Conservation (phyloP, 1,140 invertebrate genomes). For the Hylaeus anthracinus region DNA sequence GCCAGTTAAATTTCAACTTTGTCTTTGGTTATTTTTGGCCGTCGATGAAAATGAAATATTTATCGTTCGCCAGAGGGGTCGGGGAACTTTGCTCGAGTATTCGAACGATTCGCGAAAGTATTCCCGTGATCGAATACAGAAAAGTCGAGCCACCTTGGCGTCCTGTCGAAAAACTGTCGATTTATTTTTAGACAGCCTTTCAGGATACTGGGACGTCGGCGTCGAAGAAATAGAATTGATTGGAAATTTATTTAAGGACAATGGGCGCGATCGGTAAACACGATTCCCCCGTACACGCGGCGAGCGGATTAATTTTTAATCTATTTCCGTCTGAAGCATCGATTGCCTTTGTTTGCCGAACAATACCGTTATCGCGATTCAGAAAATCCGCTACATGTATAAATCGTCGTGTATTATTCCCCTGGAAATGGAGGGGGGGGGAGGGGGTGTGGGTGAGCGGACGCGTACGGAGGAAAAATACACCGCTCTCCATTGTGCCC, state of each 20-base stretch:
- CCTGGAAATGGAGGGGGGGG: not conserved
- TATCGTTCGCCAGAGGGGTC: too few species aligned
- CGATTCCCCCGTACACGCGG: not conserved
- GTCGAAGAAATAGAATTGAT: not conserved
- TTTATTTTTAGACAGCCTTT: not conserved
- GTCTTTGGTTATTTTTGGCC: too few species aligned
- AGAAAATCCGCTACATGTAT: slow-evolving; percentile 4
- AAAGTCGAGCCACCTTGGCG: too few species aligned
- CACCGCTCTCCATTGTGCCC: not conserved
- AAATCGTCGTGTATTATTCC: slow-evolving; percentile 16
- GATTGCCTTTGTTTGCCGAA: slow-evolving; percentile 3
- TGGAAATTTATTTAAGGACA: slow-evolving; percentile 14
- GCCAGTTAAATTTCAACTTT: too few species aligned
- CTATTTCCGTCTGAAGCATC: slow-evolving; percentile 8
- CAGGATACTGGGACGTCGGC: not conserved
- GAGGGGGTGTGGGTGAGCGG: not conserved
- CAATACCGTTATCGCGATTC: slow-evolving; percentile 11
- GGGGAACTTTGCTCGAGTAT: too few species aligned
- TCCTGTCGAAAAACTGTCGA: too few species aligned
- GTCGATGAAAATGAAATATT: too few species aligned
- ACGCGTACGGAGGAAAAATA: not conserved
- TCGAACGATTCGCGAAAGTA: too few species aligned
- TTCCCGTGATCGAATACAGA: too few species aligned
- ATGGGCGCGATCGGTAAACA: slow-evolving; percentile 8
- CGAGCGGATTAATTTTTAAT: slow-evolving; percentile 22